Base-by-base conservation (phyloP, 2,113 vertebrate species). In the Pithys albifrons region DNA sequence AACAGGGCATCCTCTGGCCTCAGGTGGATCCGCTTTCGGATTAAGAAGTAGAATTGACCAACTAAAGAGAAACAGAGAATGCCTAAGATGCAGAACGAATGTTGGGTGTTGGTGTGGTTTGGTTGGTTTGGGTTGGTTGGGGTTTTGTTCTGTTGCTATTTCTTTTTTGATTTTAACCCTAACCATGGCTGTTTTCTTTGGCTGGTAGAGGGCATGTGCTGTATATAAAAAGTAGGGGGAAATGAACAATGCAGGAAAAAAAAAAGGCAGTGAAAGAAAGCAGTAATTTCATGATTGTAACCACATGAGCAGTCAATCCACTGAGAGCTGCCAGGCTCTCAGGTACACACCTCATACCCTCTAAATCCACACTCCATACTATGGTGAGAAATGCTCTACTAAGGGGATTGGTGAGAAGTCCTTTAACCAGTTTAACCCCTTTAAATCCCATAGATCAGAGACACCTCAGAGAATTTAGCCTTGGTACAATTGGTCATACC, bases 41-140 rank as follows among this genome's bases (percentile, higher is more conserved):
- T 99, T 97, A 99, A 97, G 97, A 99, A 99, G 96, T 99, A 99
- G 97, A 99, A 98, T 16, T 99, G 99, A 65, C 99, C 99, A 91
- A 99, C 99, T 99, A 92, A 59, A 88, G 61, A 82, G 62, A 52
- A 91, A 84, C 5, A 95, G 84, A 95, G 49, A 62, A 54, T 19
- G 37, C 14, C 19, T 92, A 75, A 94, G 76, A 55, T 39, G 61
- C 49, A 90, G 41, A 78, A 65, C 67, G 9, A 78, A 71, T 1
- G 3, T 9, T 61, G 55, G 24, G 18, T 57, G 41, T 8, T 37
- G 29, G 3, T 1, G 12, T 23, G 51, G 13, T 22, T 16, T 41
- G 41, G 41, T 59, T 55, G 54, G 64, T 31, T 84, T 90, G 31
- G 28, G 75, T 91, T 14, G n/a, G 3, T 35, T 23, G 22, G 13